Percentiles rank a stretch among this genome's conserved stretches.
phyloP scores from a whole-genome alignment of 2,888 invertebrate genomes.

The Tetropium fuscum region DNA sequence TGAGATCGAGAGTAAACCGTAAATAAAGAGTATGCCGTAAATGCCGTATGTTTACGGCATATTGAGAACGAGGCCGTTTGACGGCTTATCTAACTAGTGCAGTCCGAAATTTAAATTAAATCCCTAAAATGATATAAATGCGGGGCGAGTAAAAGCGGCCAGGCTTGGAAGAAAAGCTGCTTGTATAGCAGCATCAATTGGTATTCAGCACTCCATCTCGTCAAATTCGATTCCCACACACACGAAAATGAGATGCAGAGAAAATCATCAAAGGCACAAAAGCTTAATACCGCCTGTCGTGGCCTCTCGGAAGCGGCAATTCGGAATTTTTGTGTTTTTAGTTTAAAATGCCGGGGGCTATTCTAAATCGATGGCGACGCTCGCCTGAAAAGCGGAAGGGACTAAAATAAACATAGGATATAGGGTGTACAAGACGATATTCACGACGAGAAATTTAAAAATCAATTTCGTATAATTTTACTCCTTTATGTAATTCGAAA shows the following conservation, averaged over 20 bases:
- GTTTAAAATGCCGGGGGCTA: constrained; percentile 36
- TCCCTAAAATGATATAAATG: constrained; percentile 46
- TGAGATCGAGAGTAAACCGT: neutral
- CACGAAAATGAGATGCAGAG: constrained; percentile 67
- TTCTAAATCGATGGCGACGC: constrained; percentile 46
- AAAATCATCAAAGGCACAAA: constrained; percentile 68
- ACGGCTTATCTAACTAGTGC: constrained; percentile 22
- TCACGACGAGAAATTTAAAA: constrained; percentile 57
- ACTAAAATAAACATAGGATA: constrained; percentile 62
- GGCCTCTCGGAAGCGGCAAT: constrained; percentile 52
- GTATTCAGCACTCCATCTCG: constrained; percentile 66
- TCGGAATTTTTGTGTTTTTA: constrained; percentile 21
- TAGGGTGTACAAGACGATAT: constrained; percentile 56
- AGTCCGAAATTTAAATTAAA: constrained; percentile 45
- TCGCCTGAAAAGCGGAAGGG: constrained; percentile 39
- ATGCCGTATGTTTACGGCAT: constrained; percentile 11
- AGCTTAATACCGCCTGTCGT: constrained; percentile 62
- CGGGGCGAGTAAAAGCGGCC: constrained; percentile 36
- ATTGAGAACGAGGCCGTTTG: constrained; percentile 7
- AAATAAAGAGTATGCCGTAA: too few relatives aligned
- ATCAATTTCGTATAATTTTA: constrained; percentile 57
- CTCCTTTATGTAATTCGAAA: constrained; percentile 41
- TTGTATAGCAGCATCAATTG: constrained; percentile 62
- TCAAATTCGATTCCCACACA: constrained; percentile 66
- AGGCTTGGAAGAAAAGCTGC: constrained; percentile 55